Percentiles rank a stretch among this genome's conserved stretches.
Conservation (phyloP, 2,888 invertebrate species). For the Tetropium fuscum region DNA sequence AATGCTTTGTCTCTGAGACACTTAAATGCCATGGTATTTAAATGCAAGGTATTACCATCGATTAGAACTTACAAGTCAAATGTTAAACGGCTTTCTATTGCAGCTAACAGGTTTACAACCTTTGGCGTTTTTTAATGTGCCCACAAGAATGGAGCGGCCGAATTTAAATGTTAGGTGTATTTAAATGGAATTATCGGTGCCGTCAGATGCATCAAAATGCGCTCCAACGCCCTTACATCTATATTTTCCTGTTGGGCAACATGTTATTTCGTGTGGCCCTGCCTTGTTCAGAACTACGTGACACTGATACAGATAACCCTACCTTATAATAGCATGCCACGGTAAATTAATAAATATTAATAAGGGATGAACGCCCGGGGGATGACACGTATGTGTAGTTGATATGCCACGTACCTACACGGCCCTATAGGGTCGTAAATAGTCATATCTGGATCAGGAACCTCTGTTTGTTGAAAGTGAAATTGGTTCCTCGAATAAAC, state of each 20-base stretch:
- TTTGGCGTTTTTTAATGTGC: not conserved
- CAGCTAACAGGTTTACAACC: not conserved
- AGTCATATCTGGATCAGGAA: too few relatives aligned
- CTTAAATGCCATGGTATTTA: too few relatives aligned
- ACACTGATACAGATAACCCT: constrained; percentile 36
- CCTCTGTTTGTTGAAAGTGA: too few relatives aligned
- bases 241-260: constrained; percentile 46
- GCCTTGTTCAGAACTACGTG: constrained; percentile 48
- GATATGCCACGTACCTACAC: too few relatives aligned
- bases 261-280: constrained; percentile 50
- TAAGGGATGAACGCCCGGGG: constrained; percentile 39
- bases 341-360: constrained; percentile 47
- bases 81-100: too few relatives aligned
- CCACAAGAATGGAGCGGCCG: not conserved
- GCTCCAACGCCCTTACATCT: constrained; percentile 34
- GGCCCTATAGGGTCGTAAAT: too few relatives aligned
- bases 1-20: too few relatives aligned
- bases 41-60: too few relatives aligned
- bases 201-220: constrained; percentile 37
- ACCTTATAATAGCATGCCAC: constrained; percentile 24
- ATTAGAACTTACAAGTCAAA: too few relatives aligned
- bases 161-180: not conserved
- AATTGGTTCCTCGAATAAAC: too few relatives aligned
- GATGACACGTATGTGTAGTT: not conserved
- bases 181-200: not conserved